phyloP scores from a whole-genome alignment of 2,888 invertebrate genomes.

The Drosophila koepferae region DNA sequence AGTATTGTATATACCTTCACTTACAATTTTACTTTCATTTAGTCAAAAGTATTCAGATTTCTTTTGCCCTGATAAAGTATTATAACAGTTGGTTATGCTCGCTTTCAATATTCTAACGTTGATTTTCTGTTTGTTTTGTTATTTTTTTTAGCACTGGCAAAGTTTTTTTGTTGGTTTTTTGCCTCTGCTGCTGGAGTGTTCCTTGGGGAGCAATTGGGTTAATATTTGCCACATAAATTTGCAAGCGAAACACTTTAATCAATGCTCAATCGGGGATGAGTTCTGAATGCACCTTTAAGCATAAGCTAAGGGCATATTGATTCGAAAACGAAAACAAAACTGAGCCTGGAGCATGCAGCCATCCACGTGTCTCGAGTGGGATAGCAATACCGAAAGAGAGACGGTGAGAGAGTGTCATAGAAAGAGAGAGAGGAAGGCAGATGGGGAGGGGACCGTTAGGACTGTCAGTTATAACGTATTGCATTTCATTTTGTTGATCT shows the following conservation, averaged over 20 bases:
- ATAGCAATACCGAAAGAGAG: neutral
- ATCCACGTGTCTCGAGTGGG: slow-evolving; percentile 33
- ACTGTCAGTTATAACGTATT: slow-evolving; percentile 72
- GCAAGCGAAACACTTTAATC: slow-evolving; percentile 77
- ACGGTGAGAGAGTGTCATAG: slow-evolving; percentile 7
- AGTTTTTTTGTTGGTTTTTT: slow-evolving; percentile 16
- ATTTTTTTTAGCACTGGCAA: slow-evolving; percentile 35
- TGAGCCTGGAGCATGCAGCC: slow-evolving; percentile 11
- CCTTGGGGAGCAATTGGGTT: slow-evolving; percentile 78
- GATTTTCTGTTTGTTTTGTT: slow-evolving; percentile 28
- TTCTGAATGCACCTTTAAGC: slow-evolving; percentile 65
- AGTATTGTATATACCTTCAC: no score
- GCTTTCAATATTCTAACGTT: slow-evolving; percentile 3
- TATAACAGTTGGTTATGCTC: neutral
- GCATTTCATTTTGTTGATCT: slow-evolving; percentile 71
- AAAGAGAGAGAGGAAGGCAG: neutral
- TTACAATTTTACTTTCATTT: no score
- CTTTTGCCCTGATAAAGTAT: neutral
- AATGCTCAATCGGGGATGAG: slow-evolving; percentile 62
- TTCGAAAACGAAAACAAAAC: slow-evolving; percentile 29
- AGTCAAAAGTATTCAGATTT: no score
- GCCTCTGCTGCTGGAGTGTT: slow-evolving; percentile 57
- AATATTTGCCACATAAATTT: slow-evolving; percentile 78
- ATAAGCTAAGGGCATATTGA: slow-evolving; percentile 57
- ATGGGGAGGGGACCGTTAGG: neutral